Base-by-base conservation (phyloP, 2,797 vertebrate genomes). In the Gallinago solitaria region DNA sequence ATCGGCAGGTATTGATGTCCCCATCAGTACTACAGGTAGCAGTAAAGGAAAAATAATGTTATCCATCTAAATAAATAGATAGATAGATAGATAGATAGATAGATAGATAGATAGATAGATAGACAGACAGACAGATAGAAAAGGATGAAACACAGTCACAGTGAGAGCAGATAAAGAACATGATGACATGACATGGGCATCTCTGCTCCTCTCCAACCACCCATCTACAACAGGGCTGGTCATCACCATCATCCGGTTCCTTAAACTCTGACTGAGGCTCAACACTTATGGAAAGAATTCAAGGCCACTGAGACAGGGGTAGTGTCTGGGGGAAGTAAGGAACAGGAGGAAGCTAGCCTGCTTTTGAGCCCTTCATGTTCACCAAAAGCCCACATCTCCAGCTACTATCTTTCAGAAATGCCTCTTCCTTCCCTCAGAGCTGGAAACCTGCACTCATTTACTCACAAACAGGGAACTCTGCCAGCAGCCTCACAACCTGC, bases 401-500 rank as follows among this genome's bases (percentile, higher is more conserved):
- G 37, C 3, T 0, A 30, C 24, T 0, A 0, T 47, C 45, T 79
- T 81, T 93, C 30, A 84, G 64, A 87, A 93, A 53, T 61, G 9
- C 9, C 28, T 67, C 51, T 74, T 17, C 59, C 30, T 45, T 74
- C 39, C 41, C 50, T 74, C 43, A 41, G 48, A 95, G 73, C 43
- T 83, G 30, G 63, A 87, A 83, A 70, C 53, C 32, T 80, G n/a
- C 37, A 30, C 65, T 93, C 73, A 13, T 78, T 90, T 80, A 88
- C 59, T 75, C 54, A 64, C 63, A 75, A 91, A 78, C 80, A 89
- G 78, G 89, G 61, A 90, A 60, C 59, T 74, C 71, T 97, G 96
- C 93, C 96, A 97, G 83, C 81, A 93, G 69, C 30, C 81, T 89
- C 32, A 68, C 60, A 86, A 96, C 89, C 96, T 97, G 92, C 95